A percentile compares a stretch with the other conserved stretches of the same genome.
phyloP scores from a whole-genome alignment of 2,888 invertebrate genomes.

The Pandemis cinnamomeana region DNA sequence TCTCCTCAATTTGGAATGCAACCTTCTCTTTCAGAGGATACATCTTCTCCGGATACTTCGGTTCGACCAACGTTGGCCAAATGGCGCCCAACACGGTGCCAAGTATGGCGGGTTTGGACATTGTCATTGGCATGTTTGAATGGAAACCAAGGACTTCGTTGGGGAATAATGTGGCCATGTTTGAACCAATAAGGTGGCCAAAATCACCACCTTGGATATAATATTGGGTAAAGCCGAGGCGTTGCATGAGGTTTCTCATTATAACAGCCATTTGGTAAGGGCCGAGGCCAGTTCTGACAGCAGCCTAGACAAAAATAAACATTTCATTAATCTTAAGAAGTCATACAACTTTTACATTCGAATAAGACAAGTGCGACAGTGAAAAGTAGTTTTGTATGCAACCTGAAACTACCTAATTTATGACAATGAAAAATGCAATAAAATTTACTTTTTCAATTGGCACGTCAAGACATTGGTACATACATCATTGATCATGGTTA shows the following conservation, averaged over 20 bases:
- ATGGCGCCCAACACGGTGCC: constrained; percentile 74
- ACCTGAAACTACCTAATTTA: no score
- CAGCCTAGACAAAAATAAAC: constrained; percentile 62
- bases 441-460: no score
- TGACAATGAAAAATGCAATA: no score
- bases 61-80: constrained; percentile 79
- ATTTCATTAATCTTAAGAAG: neutral
- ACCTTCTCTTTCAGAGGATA: constrained; percentile 78
- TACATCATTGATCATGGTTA: no score
- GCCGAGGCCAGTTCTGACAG: constrained; percentile 85
- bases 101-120: constrained; percentile 55
- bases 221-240: constrained; percentile 86
- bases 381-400: no score
- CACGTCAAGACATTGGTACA: no score
- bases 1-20: constrained; percentile 73
- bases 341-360: neutral
- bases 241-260: constrained; percentile 89
- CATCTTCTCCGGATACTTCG: constrained; percentile 74
- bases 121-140: constrained; percentile 85
- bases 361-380: neutral
- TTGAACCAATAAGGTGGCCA: constrained; percentile 86
- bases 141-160: constrained; percentile 83
- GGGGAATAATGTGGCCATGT: constrained; percentile 87
- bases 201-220: constrained; percentile 91
- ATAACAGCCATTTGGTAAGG: constrained; percentile 84